Conservation (phyloP, 2,113 vertebrate genomes). For the Urocynchramus pylzowi region DNA sequence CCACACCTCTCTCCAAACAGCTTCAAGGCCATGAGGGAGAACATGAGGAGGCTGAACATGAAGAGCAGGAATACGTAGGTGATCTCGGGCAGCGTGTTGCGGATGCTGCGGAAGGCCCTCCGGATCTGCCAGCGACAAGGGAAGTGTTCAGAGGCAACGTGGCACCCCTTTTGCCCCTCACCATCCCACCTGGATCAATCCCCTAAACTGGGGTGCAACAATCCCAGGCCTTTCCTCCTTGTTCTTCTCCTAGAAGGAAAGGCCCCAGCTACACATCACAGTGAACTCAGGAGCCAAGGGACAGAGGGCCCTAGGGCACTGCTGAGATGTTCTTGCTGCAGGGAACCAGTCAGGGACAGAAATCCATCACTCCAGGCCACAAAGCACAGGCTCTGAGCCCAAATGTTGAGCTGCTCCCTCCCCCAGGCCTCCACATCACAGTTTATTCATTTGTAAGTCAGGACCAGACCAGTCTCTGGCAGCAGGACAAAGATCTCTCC, state of each 20-base stretch:
- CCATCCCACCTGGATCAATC: background rate
- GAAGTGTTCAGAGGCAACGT: background rate
- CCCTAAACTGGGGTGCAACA: background rate
- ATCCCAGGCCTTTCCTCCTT: background rate
- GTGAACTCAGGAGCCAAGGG: background rate
- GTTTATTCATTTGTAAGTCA: background rate
- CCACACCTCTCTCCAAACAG: slow-evolving; percentile 85
- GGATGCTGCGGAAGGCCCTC: slow-evolving; percentile 87
- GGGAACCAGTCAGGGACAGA: background rate
- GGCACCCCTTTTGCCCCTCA: background rate
- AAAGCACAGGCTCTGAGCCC: background rate
- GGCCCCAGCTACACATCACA: fast-evolving
- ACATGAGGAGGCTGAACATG: slow-evolving; percentile 90
- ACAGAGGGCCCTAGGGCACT: background rate
- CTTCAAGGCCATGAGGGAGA: slow-evolving; percentile 93
- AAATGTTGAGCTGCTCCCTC: background rate
- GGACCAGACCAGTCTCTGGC: background rate
- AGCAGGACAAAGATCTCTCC: background rate
- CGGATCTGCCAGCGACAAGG: slow-evolving; percentile 77
- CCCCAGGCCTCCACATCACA: background rate
- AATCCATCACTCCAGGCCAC: background rate
- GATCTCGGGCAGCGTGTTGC: slow-evolving; percentile 89
- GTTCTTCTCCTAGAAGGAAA: background rate
- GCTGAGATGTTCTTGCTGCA: background rate
- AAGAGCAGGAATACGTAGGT: slow-evolving; percentile 88